phyloP scores from a whole-genome alignment of 2,113 vertebrate genomes.

The Nothoprocta pentlandii region DNA sequence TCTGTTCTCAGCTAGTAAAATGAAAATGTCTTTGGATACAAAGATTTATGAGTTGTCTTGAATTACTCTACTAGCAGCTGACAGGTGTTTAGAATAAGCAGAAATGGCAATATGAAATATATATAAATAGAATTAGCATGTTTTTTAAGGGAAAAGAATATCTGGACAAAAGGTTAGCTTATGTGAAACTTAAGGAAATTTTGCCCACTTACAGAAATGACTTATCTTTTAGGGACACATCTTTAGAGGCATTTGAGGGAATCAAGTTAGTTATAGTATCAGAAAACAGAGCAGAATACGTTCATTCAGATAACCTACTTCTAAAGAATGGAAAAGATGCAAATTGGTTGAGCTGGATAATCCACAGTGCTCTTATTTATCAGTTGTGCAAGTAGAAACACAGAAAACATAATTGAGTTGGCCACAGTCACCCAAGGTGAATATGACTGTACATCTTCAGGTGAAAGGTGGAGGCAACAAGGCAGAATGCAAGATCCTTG shows the following conservation, averaged over 20 bases:
- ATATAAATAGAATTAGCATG: background rate
- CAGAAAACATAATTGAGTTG: background rate
- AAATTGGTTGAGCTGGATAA: background rate
- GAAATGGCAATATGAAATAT: background rate
- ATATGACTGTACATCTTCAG: background rate
- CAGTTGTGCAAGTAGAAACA: background rate
- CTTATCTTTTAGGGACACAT: background rate
- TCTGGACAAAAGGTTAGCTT: background rate
- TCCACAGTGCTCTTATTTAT: background rate
- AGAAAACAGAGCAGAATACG: background rate
- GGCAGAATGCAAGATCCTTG: background rate
- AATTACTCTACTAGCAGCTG: background rate
- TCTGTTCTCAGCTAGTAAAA: background rate
- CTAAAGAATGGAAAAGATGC: background rate
- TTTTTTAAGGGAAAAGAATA: background rate
- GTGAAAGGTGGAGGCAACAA: slow-evolving; percentile 10
- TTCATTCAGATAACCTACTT: background rate
- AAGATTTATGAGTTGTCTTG: background rate
- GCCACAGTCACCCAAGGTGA: background rate
- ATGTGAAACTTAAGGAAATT: background rate
- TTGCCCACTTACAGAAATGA: background rate
- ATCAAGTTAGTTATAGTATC: background rate
- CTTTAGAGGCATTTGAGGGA: background rate
- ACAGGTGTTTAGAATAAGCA: background rate
- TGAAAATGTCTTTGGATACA: background rate